Conservation (phyloP, 1,140 invertebrate species). For the Neelides sp. region DNA sequence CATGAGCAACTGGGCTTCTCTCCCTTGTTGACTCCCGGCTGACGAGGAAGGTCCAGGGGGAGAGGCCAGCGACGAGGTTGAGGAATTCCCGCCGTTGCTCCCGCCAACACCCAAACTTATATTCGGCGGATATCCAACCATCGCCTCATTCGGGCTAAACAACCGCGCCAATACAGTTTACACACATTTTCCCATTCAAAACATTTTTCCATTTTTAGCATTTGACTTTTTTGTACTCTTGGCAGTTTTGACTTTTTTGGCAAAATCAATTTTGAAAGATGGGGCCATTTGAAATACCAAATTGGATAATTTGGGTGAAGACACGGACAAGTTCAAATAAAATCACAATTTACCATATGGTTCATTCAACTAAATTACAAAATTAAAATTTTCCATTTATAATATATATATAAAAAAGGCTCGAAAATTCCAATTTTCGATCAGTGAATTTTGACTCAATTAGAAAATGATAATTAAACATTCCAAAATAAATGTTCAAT, state of each 20-base stretch:
- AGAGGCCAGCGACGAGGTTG: conserved; percentile 6
- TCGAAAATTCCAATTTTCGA: too few species aligned
- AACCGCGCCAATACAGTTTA: conserved; percentile 1
- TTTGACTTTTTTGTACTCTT: not conserved
- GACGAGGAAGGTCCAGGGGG: conserved; percentile 6
- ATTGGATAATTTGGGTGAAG: conserved; percentile 15
- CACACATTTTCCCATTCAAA: conserved; percentile 3
- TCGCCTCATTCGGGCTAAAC: not conserved
- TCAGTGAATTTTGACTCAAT: too few species aligned
- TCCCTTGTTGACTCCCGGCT: not conserved
- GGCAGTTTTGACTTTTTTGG: not conserved
- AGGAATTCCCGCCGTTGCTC: not conserved
- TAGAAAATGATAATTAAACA: too few species aligned
- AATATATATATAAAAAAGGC: too few species aligned
- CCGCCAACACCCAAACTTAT: not conserved
- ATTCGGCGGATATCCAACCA: not conserved
- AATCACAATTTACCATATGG: too few species aligned
- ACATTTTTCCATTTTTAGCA: not conserved
- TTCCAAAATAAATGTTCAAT: too few species aligned
- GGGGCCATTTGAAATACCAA: too few species aligned
- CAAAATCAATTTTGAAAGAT: too few species aligned
- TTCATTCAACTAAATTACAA: too few species aligned
- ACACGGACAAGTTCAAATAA: conserved; percentile 23
- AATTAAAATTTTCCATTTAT: too few species aligned
- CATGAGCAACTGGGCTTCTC: conserved; percentile 15